Base-by-base conservation (phyloP, 2,797 vertebrate genomes). In the Bradypus variegatus region DNA sequence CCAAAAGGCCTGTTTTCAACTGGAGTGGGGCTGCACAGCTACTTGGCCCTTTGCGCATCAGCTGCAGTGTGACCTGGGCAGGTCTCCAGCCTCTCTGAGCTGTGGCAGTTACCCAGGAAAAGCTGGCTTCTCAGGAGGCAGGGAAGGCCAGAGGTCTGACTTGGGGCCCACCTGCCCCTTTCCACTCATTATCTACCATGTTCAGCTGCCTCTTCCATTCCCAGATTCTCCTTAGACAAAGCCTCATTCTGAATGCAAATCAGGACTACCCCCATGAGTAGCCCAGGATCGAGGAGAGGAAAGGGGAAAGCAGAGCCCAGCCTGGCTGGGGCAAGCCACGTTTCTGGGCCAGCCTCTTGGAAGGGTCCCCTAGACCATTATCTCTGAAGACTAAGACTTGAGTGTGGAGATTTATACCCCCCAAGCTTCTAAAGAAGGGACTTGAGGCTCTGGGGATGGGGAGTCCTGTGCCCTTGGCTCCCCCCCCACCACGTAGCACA, bases 1-100 rank as follows among this genome's bases (percentile, higher is more conserved):
- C 91, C 76, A 90, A 53, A 45, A 10, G 76, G 67, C 94, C 73
- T 33, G 0, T 91, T 95, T 97, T 96, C 90, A 93, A 41, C 53
- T 50, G n/a, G 55, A 85, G 45, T 6, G 9, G 5, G 41, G 45
- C 62, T 91, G 15, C 1, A 13, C 18, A 36, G 67, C 19, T 81
- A 41, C 15, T 23, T 80, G 48, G 80, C 55, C 55, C 67, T 94
- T 69, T 65, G 50, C 19, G 75, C 15, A n/a, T n/a, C 72, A 58
- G 33, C 21, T 1, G 1, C 9, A 73, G 33, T 58, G 25, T 79
- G 82, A 82, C 36, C 19, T 31, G 29, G 21, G 16, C 45, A 76
- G 78, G 60, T 69, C 85, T 91, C 27, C 41, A 75, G 79, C n/a
- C 33, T 36, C 23, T 82, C 82, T 14, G 8, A 78, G 21, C 50